phyloP scores from a whole-genome alignment of 2,888 invertebrate genomes.

The Hirtodrosophila confusa region DNA sequence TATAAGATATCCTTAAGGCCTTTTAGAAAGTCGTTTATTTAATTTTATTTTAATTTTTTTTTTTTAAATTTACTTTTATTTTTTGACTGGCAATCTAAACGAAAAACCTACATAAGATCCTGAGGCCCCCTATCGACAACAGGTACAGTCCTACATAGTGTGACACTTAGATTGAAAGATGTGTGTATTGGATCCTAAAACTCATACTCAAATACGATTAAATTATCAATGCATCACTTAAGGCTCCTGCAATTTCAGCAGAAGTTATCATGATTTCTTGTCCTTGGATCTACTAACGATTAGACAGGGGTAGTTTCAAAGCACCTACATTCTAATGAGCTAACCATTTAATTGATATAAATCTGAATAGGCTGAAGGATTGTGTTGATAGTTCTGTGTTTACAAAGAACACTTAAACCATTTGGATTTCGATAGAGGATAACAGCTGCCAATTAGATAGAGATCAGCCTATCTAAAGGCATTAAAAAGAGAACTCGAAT shows the following conservation, averaged over 20 bases:
- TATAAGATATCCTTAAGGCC: no score
- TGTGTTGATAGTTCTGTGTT: constrained; percentile 18
- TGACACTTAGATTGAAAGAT: no score
- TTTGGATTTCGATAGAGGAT: constrained; percentile 38
- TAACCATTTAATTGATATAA: constrained; percentile 59
- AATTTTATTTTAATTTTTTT: no score
- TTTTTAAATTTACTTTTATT: no score
- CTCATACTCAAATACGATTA: no score
- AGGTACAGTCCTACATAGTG: no score
- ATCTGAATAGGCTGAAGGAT: constrained; percentile 46
- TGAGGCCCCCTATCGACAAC: no score
- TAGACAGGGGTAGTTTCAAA: constrained; percentile 12
- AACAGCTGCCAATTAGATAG: constrained; percentile 58
- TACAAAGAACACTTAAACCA: constrained; percentile 26
- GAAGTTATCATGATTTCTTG: not conserved
- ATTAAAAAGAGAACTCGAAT: constrained; percentile 25
- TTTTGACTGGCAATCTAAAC: no score
- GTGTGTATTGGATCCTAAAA: no score
- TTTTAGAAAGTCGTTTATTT: no score
- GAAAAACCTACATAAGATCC: no score
- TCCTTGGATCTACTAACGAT: constrained; percentile 9
- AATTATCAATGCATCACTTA: no score
- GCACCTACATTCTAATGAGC: constrained; percentile 47
- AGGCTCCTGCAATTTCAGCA: not conserved
- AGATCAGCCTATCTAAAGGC: constrained; percentile 29